Base-by-base conservation (phyloP, 2,113 vertebrate genomes). In the Carassius gibelio region DNA sequence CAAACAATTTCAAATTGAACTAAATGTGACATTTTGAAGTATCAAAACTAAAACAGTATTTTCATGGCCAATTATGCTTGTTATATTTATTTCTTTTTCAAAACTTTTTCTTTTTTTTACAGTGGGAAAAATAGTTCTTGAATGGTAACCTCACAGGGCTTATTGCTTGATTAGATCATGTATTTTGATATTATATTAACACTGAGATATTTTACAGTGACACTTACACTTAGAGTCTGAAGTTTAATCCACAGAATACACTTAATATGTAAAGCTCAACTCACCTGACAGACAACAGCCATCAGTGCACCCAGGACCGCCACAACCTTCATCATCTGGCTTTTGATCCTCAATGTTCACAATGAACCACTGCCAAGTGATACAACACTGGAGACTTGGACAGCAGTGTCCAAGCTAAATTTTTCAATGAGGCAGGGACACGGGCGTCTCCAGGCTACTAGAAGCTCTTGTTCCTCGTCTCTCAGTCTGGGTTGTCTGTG, bases 201-300 rank as follows among this genome's bases (percentile, higher is more conserved):
- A 19, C 10, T 55, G 23, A 55, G 1, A 15, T 52, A 10, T 76
- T 55, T 55, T 30, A 55, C 26, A 11, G 71, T 36, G 8, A 0
- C 42, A 5, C 14, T 14, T 36, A 14, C 2, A 2, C n/a, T 9
- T 68, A 30, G 30, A 8, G 52, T 45, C 19, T 3, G 48, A 4
- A 17, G 45, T 10, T n/a, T 2, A 71, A 9, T 42, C 1, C 38
- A 2, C 72, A 75, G 38, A 13, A 50, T 75, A 26, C 42, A 26
- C 10, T 75, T 42, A 26, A 8, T 38, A 79, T 15, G 21, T 61
- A 52, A 84, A 52, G 5, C 15, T 75, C 3, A 75, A 84, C 92
- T 89, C 92, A 95, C 95, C 94, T 93, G 93, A 81, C 87, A 89
- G 36, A 93, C 82, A 75, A 92, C 81, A 19, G 84, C 34, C 71